A percentile compares a stretch with the other conserved stretches of the same genome.
Evolutionary conservation across 2,888 invertebrate genomes (phyloP).

Genomic region (Coleophora flavipennella): DNA sequence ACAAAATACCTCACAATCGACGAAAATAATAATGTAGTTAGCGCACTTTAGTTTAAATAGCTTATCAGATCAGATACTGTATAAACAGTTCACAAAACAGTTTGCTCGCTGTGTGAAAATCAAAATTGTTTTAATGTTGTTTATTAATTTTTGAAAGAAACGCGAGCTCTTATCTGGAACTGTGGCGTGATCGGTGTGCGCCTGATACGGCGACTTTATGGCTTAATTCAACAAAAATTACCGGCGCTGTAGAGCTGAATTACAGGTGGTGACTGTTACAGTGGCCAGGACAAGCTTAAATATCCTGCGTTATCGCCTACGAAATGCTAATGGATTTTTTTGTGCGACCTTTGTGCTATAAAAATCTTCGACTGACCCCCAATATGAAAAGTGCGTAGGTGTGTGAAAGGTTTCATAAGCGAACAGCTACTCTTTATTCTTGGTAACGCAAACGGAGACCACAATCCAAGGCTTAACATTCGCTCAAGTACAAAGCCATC

Average conservation of each 20-base stretch:
- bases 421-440: slow-evolving; percentile 23
- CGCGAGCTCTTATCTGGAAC: slow-evolving; percentile 26
- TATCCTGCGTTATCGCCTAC: slow-evolving; percentile 4
- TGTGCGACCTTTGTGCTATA: too few relatives aligned
- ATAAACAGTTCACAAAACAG: too few relatives aligned
- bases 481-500: slow-evolving; percentile 34
- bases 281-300: slow-evolving; percentile 7
- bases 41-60: too few relatives aligned
- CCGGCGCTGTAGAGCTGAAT: slow-evolving; percentile 7
- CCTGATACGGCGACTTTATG: slow-evolving; percentile 24
- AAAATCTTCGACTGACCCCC: too few relatives aligned
- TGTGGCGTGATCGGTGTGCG: slow-evolving; percentile 23
- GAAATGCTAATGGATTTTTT: slow-evolving; percentile 1
- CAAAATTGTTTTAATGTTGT: too few relatives aligned
- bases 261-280: background rate
- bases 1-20: too few relatives aligned
- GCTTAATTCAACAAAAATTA: slow-evolving; percentile 23
- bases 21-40: too few relatives aligned
- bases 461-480: slow-evolving; percentile 26
- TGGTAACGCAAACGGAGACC: slow-evolving; percentile 16
- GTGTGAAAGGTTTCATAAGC: background rate
- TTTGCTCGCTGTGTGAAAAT: too few relatives aligned
- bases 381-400: background rate
- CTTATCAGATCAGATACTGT: too few relatives aligned
- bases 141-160: slow-evolving; percentile 14